Percentiles rank a stretch among this genome's conserved stretches.
These are phyloP conservation scores for Entosphenus tridentatus DNA, from an alignment of 2,113 vertebrate genomes.

Conservation along the genomic window DNA sequence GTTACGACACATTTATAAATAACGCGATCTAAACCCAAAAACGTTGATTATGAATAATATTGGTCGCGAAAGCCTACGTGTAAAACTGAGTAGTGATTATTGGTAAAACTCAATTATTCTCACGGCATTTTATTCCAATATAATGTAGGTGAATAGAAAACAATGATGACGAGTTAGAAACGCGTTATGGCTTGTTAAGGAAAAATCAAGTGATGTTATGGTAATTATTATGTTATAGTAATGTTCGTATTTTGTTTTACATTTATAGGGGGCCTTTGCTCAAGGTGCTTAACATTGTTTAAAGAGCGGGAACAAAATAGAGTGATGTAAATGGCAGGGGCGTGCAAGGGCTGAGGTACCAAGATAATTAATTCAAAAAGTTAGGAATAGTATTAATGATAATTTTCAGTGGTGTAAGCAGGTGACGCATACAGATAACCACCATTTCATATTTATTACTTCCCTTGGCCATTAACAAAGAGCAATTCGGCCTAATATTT, in stretches of 20 bases:
- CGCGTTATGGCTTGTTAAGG: neutral
- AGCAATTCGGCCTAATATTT: no score
- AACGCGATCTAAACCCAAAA: no score
- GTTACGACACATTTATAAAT: no score
- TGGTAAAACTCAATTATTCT: neutral
- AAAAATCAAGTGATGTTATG: neutral
- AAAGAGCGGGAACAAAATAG: neutral
- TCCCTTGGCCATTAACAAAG: no score
- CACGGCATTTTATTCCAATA: neutral
- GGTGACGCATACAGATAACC: no score
- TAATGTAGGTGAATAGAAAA: neutral
- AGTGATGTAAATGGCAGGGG: neutral
- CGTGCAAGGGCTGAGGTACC: neutral
- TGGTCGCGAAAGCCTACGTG: neutral
- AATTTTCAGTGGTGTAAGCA: no score
- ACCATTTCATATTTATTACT: no score
- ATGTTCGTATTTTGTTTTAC: neutral
- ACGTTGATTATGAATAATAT: neutral
- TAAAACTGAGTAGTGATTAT: neutral
- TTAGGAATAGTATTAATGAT: neutral
- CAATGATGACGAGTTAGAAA: neutral
- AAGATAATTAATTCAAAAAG: neutral
- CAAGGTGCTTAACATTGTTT: neutral
- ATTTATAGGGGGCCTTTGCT: neutral
- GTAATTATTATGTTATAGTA: neutral